These are phyloP conservation scores for Pseudopleuronectes americanus DNA, from an alignment of 2,797 vertebrate genomes.

Conservation along the genomic window DNA sequence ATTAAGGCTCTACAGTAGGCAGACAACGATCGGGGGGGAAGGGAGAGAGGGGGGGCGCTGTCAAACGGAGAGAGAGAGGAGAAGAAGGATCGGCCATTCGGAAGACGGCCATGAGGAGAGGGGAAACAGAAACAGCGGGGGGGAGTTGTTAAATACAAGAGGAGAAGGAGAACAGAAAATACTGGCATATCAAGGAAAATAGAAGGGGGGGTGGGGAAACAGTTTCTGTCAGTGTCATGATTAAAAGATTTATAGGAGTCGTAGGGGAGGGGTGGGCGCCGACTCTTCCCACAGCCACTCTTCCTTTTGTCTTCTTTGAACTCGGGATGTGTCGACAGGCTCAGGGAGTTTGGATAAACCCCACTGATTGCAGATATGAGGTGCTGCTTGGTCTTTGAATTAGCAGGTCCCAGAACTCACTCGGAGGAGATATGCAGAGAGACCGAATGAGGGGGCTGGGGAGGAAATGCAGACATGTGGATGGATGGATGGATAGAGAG, in stretches of 20 bases:
- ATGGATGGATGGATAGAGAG: conserved; percentile 2
- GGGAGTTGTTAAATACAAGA: conserved; percentile 47
- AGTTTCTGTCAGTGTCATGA: conserved; percentile 73
- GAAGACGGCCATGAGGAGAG: conserved; percentile 19
- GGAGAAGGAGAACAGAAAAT: conserved; percentile 52
- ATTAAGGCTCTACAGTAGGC: conserved; percentile 76
- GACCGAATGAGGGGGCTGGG: conserved; percentile 5
- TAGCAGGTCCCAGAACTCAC: conserved; percentile 47
- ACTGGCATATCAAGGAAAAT: conserved; percentile 55
- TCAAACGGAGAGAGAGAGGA: conserved; percentile 46
- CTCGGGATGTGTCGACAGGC: conserved; percentile 67
- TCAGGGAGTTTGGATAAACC: conserved; percentile 68
- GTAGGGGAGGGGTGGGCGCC: conserved; percentile 27
- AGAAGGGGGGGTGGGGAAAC: conserved; percentile 18
- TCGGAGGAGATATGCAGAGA: conserved; percentile 3
- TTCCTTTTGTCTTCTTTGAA: conserved; percentile 79
- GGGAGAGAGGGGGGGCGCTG: conserved; percentile 21
- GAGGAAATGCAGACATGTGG: neutral
- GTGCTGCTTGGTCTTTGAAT: conserved; percentile 71
- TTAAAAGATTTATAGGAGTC: conserved; percentile 76
- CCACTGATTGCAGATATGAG: conserved; percentile 66
- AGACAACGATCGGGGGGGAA: conserved; percentile 39
- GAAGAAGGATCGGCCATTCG: conserved; percentile 44
- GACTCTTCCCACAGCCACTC: conserved; percentile 57
- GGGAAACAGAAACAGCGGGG: conserved; percentile 17